Evolutionary conservation across 2,888 invertebrate species (phyloP).

Genomic region (Taenaris catops): DNA sequence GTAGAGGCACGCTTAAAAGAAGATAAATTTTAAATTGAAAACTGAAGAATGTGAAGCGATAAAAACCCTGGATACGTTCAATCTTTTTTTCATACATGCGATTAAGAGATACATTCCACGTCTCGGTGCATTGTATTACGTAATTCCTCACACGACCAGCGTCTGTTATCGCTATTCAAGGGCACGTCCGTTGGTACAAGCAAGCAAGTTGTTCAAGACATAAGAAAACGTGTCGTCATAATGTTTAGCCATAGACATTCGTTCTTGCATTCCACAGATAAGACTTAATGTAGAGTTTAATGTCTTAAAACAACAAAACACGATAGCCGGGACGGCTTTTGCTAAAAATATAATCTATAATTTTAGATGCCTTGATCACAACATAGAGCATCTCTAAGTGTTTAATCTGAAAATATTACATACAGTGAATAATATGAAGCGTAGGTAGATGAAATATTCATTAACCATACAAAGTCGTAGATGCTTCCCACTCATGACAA

Average conservation of each 20-base stretch:
- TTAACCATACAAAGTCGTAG: conserved; percentile 13
- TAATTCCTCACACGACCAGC: conserved; percentile 44
- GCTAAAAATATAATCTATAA: no score
- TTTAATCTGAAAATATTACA: conserved; percentile 8
- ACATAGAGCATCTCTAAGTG: not conserved
- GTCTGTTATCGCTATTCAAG: conserved; percentile 58
- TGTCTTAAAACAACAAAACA: conserved; percentile 20
- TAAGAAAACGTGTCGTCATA: conserved; percentile 34
- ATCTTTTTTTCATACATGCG: conserved; percentile 6
- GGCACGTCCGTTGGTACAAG: conserved; percentile 34
- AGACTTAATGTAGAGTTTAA: conserved; percentile 32
- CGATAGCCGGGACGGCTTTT: no score
- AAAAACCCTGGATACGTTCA: conserved; percentile 9
- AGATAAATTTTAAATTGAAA: conserved; percentile 7
- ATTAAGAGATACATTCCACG: conserved; percentile 12
- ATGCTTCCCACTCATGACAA: conserved; percentile 19
- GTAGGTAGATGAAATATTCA: conserved; percentile 21
- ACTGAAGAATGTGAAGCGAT: conserved; percentile 8
- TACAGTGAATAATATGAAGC: conserved; percentile 13
- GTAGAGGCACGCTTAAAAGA: conserved; percentile 1
- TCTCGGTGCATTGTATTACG: conserved; percentile 32
- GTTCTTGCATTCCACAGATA: conserved; percentile 57
- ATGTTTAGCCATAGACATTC: conserved; percentile 29
- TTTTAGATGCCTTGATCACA: no score
- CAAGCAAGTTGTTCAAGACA: conserved; percentile 42